Conservation (phyloP, 1,140 invertebrate species). For the Formica exsecta region DNA sequence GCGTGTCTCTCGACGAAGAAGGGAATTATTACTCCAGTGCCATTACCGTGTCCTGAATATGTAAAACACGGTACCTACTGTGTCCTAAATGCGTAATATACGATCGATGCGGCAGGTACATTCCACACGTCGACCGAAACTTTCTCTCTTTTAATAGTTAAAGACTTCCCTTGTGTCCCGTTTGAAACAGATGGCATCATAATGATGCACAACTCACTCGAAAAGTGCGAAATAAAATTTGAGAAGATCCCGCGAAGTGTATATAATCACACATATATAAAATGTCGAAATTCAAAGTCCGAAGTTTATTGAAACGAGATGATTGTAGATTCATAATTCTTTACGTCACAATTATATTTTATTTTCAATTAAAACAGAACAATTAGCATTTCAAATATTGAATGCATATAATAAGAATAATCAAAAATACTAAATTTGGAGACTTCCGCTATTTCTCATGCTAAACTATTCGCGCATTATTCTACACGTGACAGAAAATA, state of each 20-base stretch:
- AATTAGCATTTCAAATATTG: not conserved
- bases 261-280: not conserved
- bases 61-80: constrained; percentile 20
- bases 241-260: not conserved
- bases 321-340: not conserved
- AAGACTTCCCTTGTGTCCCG: not conserved
- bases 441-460: not conserved
- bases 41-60: constrained; percentile 60
- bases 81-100: constrained; percentile 58
- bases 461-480: not conserved
- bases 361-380: not conserved
- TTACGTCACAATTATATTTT: not conserved
- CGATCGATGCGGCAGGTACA: constrained; percentile 61
- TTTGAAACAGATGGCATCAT: not conserved
- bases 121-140: constrained; percentile 1
- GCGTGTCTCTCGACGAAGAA: constrained; percentile 30
- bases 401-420: not conserved
- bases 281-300: not conserved
- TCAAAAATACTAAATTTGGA: not conserved
- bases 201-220: not conserved
- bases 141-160: constrained; percentile 20
- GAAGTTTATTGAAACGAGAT: not conserved
- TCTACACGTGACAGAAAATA: not conserved
- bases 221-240: not conserved
- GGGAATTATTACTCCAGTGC: constrained; percentile 64